Conservation (phyloP, 2,888 invertebrate species). For the Cactoblastis cactorum region DNA sequence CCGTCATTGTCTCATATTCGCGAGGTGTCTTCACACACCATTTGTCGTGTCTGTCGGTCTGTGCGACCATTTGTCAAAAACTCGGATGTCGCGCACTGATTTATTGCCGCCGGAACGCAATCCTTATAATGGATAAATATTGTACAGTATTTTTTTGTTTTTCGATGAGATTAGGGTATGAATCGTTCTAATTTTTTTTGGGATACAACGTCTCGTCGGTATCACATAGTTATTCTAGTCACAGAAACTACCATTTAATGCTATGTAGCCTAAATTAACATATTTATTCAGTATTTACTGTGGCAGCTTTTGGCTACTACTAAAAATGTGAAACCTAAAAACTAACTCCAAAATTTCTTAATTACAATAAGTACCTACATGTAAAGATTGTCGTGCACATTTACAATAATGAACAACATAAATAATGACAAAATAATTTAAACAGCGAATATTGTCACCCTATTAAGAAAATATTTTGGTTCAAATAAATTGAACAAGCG, state of each 20-base stretch:
- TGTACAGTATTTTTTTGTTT: slow-evolving; percentile 63
- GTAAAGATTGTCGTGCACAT: no score
- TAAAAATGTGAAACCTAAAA: no score
- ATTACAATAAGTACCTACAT: no score
- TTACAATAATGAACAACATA: no score
- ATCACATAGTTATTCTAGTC: no score
- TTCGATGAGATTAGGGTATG: slow-evolving; percentile 34
- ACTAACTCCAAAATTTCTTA: no score
- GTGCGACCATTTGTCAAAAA: slow-evolving; percentile 72
- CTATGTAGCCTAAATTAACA: no score
- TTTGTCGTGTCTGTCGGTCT: slow-evolving; percentile 64
- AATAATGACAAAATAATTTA: no score
- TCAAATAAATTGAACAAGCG: slow-evolving; percentile 62
- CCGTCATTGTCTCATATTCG: slow-evolving; percentile 15
- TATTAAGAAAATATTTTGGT: slow-evolving; percentile 41
- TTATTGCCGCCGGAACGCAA: slow-evolving; percentile 64
- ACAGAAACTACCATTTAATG: no score
- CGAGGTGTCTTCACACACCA: slow-evolving; percentile 61
- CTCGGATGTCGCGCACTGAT: slow-evolving; percentile 71
- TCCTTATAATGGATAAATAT: slow-evolving; percentile 76
- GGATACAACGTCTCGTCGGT: no score
- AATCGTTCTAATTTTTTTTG: slow-evolving; percentile 12
- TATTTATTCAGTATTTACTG: no score
- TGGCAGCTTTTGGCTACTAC: no score
- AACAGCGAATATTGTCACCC: slow-evolving; percentile 28